Percentiles rank a stretch among this genome's conserved stretches.
phyloP scores from a whole-genome alignment of 2,797 vertebrate genomes.

The Coendou prehensilis region DNA sequence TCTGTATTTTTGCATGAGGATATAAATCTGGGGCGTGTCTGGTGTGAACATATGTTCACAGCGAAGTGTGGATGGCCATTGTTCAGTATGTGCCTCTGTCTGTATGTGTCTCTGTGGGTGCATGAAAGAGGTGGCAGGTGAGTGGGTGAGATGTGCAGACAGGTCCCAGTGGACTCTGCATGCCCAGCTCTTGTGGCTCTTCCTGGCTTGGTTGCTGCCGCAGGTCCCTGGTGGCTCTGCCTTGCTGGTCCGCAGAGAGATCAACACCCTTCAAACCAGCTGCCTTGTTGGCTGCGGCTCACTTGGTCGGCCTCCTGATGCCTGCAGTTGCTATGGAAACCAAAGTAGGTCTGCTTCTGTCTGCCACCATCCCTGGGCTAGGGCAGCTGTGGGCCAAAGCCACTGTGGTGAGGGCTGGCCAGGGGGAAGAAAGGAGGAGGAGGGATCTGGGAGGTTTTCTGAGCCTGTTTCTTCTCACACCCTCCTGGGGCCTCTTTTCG shows the following conservation, averaged over 20 bases:
- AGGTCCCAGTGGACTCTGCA: background rate
- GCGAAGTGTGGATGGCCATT: background rate
- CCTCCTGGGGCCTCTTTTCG: constrained; percentile 52
- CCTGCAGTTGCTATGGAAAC: constrained; percentile 85
- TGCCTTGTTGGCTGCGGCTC: constrained; percentile 80
- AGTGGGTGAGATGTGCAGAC: background rate
- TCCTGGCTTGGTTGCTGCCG: background rate
- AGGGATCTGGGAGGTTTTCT: background rate
- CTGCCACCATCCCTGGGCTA: constrained; percentile 79
- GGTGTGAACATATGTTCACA: background rate
- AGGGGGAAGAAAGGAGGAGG: background rate
- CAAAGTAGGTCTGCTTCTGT: constrained; percentile 82
- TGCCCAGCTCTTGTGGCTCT: background rate
- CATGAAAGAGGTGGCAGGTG: background rate
- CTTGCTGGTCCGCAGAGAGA: constrained; percentile 77
- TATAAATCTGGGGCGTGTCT: background rate
- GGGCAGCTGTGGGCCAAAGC: constrained; percentile 79
- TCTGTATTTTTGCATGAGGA: background rate
- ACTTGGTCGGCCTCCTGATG: constrained; percentile 62
- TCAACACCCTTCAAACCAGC: constrained; percentile 83
- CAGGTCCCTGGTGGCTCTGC: constrained; percentile 70
- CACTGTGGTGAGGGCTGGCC: constrained; percentile 63
- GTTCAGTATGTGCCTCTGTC: background rate
- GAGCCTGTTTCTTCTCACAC: constrained; percentile 24
- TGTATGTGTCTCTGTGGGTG: background rate